Evolutionary conservation across 2,797 vertebrate genomes (phyloP), one percentile per base, ranked within the genome.

Genomic region (Lates japonicus): DNA sequence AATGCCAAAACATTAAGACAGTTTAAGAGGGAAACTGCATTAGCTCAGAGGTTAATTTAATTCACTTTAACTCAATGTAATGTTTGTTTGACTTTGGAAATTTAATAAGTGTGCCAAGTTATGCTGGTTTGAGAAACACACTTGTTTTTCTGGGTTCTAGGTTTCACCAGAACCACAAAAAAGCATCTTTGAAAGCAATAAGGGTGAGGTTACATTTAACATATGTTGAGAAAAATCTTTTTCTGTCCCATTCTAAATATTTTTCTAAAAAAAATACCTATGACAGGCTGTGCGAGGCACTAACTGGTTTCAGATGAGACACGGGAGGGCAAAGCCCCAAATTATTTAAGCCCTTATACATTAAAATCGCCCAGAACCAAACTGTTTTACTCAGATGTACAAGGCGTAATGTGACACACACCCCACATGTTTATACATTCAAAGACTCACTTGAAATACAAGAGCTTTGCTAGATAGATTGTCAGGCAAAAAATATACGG

Each of bases 81-180:
- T 83, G 82, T 87, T 91, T 90, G 81, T 91, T 90, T 88, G 85
- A 83, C 77, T 90, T 82, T 83, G 76, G 72, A 84, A 90, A 93
- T 88, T 39, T 78, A 89, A 90, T 87, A 87, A 87, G 83, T 65
- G 84, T 86, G 84, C 79, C 76, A 68, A 16, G 70, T 71, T 83
- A 62, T 70, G 64, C 64, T 81, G 78, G 69, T 85, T 82, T 78
- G 54, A 90, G 79, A 88, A 85, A 83, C 70, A 69, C 70, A 69
- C 70, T 74, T 65, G 6, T 67, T 64, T 60, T 62, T 51, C 13
- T 25, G 48, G 61, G 42, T 66, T 88, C 55, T 79, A 44, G 25
- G 77, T 83, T 92, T 87, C 62, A 75, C 72, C 54, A 74, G 59
- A 89, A 84, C 70, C 63, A 54, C 35, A 12, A 54, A 58, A 29